Base-by-base conservation (phyloP, 2,113 vertebrate species). In the Trachemys scripta region DNA sequence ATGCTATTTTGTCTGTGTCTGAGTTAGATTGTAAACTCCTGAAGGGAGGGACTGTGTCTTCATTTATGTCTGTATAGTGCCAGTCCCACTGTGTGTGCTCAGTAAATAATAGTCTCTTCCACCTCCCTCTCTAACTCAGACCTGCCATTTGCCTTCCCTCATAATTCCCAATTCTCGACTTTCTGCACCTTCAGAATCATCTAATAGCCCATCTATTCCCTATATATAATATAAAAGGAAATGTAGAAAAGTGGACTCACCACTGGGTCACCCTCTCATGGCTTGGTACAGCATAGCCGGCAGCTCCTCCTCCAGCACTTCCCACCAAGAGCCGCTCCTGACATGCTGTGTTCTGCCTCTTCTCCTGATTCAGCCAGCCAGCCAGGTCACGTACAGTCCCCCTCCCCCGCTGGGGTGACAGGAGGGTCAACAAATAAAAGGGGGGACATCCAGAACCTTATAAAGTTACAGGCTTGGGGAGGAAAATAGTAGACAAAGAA, bases 101-200 rank as follows among this genome's bases (percentile, higher is more conserved):
- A 53, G 78, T 86, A 85, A 97, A 86, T 93, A 92, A 94, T 84
- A 62, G 51, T 82, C 56, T 13, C 94, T 38, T 78, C 88, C 47
- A 27, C 42, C 12, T 47, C 42, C 12, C 22, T 42, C 24, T 76
- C 47, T 78, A 45, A 24, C 22, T 45, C 42, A 78, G 22, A 47
- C 42, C 11, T 27, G 11, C 24, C 42, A 47, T 78, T 45, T 47
- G 24, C 12, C 84, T 92, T 89, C 80, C 92, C 45, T 53, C 54
- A 90, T 85, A 56, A 88, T 90, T 69, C 59, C 35, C 62, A 14
- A 53, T 59, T 96, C 82, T n/a, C 59, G 54, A 75, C 80, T 29
- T 76, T 53, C 14, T 29, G 88, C 51, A 4, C 2, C 12, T 78
- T 78, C 22, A 29, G 42, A 29, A 27, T 78, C 42, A 27, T 78